Evolutionary conservation across 2,888 invertebrate genomes (phyloP).

Genomic region (Patella ulyssiponensis): DNA sequence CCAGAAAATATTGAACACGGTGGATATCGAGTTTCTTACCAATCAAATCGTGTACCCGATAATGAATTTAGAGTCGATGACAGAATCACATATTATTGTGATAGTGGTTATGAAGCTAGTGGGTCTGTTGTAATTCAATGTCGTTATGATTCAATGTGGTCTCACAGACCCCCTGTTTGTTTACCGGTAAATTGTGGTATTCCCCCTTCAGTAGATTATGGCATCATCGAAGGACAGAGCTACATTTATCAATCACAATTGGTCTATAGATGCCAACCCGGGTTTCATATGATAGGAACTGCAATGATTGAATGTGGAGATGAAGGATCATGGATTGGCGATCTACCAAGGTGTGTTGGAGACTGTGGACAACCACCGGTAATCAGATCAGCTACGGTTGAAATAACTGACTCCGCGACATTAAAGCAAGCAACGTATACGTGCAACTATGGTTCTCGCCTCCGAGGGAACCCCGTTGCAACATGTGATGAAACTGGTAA

Average conservation of each 20-base stretch:
- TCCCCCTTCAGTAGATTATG: slow-evolving; percentile 70
- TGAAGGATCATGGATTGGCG: slow-evolving; percentile 50
- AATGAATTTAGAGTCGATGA: slow-evolving; percentile 32
- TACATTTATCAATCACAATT: slow-evolving; percentile 52
- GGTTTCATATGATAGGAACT: slow-evolving; percentile 47
- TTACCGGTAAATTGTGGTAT: slow-evolving; percentile 42
- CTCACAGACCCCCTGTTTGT: slow-evolving; percentile 43
- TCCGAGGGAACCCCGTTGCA: slow-evolving; percentile 41
- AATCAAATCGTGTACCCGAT: background rate
- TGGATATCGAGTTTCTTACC: slow-evolving; percentile 13
- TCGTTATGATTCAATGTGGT: slow-evolving; percentile 54
- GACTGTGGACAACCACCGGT: slow-evolving; percentile 50
- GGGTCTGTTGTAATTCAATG: slow-evolving; percentile 48
- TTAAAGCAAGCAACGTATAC: background rate
- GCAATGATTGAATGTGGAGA: slow-evolving; percentile 40
- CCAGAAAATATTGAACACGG: slow-evolving; percentile 14
- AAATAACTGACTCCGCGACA: background rate
- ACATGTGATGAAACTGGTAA: slow-evolving; percentile 24
- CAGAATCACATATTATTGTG: slow-evolving; percentile 50
- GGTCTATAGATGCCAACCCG: slow-evolving; percentile 45
- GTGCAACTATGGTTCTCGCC: slow-evolving; percentile 42
- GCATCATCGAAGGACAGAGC: slow-evolving; percentile 64
- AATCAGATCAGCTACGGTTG: slow-evolving; percentile 24
- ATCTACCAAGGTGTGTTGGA: slow-evolving; percentile 46
- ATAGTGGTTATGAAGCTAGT: slow-evolving; percentile 52